Base-by-base conservation (phyloP, 2,888 invertebrate genomes). In the Amaurobius ferox region DNA sequence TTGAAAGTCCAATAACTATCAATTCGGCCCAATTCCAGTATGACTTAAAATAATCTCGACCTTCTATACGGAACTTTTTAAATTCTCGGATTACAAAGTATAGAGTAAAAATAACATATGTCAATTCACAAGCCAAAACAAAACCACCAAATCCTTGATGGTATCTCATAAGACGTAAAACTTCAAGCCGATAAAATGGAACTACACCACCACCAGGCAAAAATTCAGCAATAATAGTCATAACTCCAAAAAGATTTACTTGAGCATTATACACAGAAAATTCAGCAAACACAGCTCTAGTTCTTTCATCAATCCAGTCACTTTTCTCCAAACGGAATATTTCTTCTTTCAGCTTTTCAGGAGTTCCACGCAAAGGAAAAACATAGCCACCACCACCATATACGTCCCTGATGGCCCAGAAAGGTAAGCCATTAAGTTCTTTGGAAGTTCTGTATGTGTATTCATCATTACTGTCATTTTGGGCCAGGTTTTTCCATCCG, bases 371-470 rank as follows among this genome's bases (percentile, higher is more conserved):
- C 5, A 91, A 78, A 1, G 90, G 90, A 0, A 91, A 90, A 1
- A 92, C 90, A 88, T 93, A 93, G 0, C 93, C 93, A 2, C 93
- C 93, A 0, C 92, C 93, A 29, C 91, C 88, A 89, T 93, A 93
- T 6, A 91, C 79, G 55, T 90, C 90, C 72, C 91, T 89, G 23
- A 89, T 88, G 0, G 92, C 93, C 90, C 90, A 90, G 89, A 91
- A 91, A 0, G 92, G 92, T 40, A 91, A 90, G n/a, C 92, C 91
- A 76, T 92, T 90, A 19, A 93, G 89, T 40, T 90, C 89, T 9
- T 76, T 76, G 0, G 91, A 90, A 5, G 89, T 88, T 32, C 89
- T 87, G 89, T 92, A 92, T 2, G 86, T 89, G 88, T 90, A 91
- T 87, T 90, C 90, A 55, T 88, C 89, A 26, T 88, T 88, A 16